Conservation (phyloP, 2,888 invertebrate species). For the Fissipunctia ypsillon region DNA sequence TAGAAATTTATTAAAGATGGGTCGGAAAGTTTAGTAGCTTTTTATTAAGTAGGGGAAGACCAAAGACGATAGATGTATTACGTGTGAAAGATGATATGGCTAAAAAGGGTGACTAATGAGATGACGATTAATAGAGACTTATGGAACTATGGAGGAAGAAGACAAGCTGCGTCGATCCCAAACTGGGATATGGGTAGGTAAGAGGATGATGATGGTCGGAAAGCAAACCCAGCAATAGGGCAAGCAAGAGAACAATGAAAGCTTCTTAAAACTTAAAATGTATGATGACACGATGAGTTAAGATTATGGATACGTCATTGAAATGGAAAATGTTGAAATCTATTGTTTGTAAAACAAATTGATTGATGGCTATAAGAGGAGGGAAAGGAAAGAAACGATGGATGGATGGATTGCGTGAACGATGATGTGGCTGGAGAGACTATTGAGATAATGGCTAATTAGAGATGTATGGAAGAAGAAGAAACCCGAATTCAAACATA, state of each 20-base stretch:
- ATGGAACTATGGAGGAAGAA: not conserved
- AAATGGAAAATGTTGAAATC: not conserved
- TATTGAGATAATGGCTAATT: not conserved
- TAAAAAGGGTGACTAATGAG: not conserved
- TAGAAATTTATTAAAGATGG: not conserved
- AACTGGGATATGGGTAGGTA: not conserved
- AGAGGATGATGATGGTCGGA: not conserved
- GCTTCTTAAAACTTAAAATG: not conserved
- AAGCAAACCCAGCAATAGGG: not conserved
- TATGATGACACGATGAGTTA: not conserved
- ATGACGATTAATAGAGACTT: not conserved
- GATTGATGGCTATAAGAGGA: not conserved
- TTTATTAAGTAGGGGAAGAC: not conserved
- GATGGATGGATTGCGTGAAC: not conserved
- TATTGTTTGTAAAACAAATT: not conserved
- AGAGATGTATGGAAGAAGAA: too few relatives aligned
- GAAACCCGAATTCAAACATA: not conserved
- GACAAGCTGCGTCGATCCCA: not conserved
- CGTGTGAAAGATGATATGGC: too few relatives aligned
- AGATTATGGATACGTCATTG: not conserved
- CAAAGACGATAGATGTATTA: not conserved
- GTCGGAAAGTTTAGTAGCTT: too few relatives aligned
- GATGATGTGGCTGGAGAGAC: not conserved
- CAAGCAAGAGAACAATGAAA: not conserved
- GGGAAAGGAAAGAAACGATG: not conserved